Evolutionary conservation across 92 coral and sea anemone species (phyloP).

Genomic region (Pocillopora grandis): DNA sequence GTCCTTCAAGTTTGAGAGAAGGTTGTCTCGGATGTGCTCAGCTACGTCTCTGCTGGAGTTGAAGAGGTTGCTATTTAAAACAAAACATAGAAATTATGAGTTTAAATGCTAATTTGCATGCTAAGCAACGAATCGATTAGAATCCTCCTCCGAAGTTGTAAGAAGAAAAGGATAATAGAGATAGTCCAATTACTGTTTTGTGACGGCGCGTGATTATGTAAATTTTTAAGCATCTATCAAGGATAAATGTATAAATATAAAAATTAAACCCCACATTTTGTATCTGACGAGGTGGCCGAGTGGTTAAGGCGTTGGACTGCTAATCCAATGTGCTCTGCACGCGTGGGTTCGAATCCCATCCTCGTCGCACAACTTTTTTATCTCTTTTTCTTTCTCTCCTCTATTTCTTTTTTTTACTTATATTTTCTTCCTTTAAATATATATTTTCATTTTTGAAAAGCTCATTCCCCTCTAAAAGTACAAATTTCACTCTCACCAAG

Average conservation of each 20-base stretch:
- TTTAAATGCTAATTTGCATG: too few species aligned
- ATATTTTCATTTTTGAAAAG: not conserved
- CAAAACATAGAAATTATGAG: too few species aligned
- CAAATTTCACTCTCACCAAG: not conserved
- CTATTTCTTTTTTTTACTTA: not conserved
- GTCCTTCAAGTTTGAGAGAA: slow-evolving; percentile 58
- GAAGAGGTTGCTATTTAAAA: slow-evolving; percentile 55
- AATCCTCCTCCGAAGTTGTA: not conserved
- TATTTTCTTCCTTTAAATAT: not conserved
- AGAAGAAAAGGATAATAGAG: too few species aligned
- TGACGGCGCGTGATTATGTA: too few species aligned
- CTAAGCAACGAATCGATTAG: not conserved
- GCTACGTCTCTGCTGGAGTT: slow-evolving; percentile 81
- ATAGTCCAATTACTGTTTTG: too few species aligned
- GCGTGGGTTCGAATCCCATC: slow-evolving; percentile 99
- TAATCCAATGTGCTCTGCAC: slow-evolving; percentile 99
- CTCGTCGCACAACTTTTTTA: slow-evolving; percentile 70
- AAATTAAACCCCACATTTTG: not conserved
- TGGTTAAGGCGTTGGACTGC: slow-evolving; percentile 99
- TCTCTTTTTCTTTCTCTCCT: not conserved
- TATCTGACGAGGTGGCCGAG: slow-evolving; percentile 99
- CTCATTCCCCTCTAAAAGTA: not conserved
- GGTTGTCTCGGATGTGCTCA: slow-evolving; percentile 54
- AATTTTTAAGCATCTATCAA: too few species aligned
- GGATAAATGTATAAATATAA: not conserved